Evolutionary conservation across 2,797 vertebrate species (phyloP), one percentile per base, ranked within the genome.

Genomic region (Diceros bicornis): DNA sequence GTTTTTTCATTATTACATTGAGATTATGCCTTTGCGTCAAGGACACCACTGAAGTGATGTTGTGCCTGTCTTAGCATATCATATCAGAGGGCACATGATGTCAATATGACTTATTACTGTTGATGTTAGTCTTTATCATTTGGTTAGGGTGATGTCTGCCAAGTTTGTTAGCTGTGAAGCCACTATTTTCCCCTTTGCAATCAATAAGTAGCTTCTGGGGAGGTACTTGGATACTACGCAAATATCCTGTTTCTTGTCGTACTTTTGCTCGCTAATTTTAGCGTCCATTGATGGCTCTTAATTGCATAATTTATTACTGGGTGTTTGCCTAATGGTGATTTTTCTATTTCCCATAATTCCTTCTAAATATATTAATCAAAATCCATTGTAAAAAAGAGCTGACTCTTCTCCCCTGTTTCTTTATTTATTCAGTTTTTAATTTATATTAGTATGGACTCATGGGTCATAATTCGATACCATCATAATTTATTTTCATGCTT

Each of bases 201-300:
- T 52, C 27, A 62, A 61, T 41, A 71, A 37, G 34, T 74, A 74
- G 71, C 57, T 25, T 61, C 21, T 64, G 34, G 34, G 52, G 44
- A 77, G 55, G 59, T 61, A 61, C 52, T 21, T 32, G 52, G 41
- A 89, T 37, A 57, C 32, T 47, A 7, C 55, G 21, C 18, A 57
- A 81, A 52, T 78, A 37, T 72, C 61, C 66, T 4, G 18, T 37
- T 64, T 88, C 55, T 47, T 84, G 25, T 16, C 59, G 64, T 95
- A 41, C 20, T 74, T 95, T 90, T 69, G 59, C 41, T n/a, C 25
- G 29, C 72, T 77, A 37, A 83, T 78, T 83, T 94, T 71, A 87
- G 20, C 47, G n/a, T n/a, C 55, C 16, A n/a, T 20, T 78, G 44
- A 92, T 16, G 64, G 17, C 21, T 52, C 18, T 91, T 84, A 57